Base-by-base conservation (phyloP, 2,113 vertebrate genomes). In the Pituophis catenifer region DNA sequence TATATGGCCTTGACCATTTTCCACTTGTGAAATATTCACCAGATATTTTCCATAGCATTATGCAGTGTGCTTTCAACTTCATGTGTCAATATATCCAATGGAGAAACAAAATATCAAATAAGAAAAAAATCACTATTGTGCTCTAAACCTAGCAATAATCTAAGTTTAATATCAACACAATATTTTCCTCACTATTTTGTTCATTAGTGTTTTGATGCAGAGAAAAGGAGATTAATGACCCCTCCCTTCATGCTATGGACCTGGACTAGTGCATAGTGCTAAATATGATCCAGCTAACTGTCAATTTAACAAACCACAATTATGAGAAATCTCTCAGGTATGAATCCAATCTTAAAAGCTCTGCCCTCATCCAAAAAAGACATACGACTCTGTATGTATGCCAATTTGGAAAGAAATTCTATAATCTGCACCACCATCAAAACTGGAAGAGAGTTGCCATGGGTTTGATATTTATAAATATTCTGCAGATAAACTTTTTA, bases 341-440 rank as follows among this genome's bases (percentile, higher is more conserved):
- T 70, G 10, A 15, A 70, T 70, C 65, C 65, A 70, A n/a, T 70
- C 11, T n/a, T 15, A 70, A n/a, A 54, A 33, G 19, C 53, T 85
- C 52, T 29, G 24, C 11, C 52, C 52, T 23, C 44, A 59, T 55
- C 53, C 2, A 89, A 29, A 48, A 0, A 0, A 11, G 33, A 89
- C 5, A 85, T 17, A 23, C 24, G 1, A 85, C 12, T 12, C 48
- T 86, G 5, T 59, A 86, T 24, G 8, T 53, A 53, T 5, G 6
- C 15, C 24, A 8, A 17, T 26, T 3, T 1, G n/a, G 58, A 90
- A 86, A 11, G 12, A 3, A 3, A 0, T 33, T 44, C 50, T 59
- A 91, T 44, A 0, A 6, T 9, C 0, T 0, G 58, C 15, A 38
- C 15, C 70, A n/a, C 6, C 57, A 24, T 4, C 2, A 0, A 21